Conservation (phyloP, 2,797 vertebrate species). For the Centropyge bicolor region DNA sequence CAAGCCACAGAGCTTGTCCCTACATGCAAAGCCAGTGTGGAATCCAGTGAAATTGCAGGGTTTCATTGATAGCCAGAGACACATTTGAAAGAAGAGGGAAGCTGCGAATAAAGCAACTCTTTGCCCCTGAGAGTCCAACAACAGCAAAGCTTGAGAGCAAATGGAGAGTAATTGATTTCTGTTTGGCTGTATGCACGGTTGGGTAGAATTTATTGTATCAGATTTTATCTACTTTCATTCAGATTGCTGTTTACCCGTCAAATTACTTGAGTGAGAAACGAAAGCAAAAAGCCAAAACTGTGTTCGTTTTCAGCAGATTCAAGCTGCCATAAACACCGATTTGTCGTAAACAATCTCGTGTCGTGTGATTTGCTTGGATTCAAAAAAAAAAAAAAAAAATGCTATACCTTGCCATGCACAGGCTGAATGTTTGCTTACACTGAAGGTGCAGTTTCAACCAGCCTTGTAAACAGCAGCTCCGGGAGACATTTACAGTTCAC, state of each 20-base stretch:
- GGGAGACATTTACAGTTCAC: background rate
- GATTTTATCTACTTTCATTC: background rate
- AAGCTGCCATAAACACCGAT: background rate
- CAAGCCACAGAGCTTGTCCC: slow-evolving; percentile 78
- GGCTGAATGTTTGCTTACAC: background rate
- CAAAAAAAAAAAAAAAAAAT: background rate
- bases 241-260: background rate
- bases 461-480: background rate
- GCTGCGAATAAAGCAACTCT: slow-evolving; percentile 22
- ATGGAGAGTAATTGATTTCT: background rate
- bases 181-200: background rate
- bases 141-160: background rate
- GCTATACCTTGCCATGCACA: background rate
- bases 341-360: too few relatives aligned
- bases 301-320: background rate
- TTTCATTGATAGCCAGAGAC: slow-evolving; percentile 81
- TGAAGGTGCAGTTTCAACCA: background rate
- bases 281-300: background rate
- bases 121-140: background rate
- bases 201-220: background rate
- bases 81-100: slow-evolving; percentile 55
- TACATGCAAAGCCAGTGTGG: slow-evolving; percentile 80
- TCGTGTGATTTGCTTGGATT: background rate
- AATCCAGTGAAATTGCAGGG: slow-evolving; percentile 88
- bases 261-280: background rate